Evolutionary conservation across 1,140 invertebrate genomes (phyloP).

Genomic region (Parapsyche elsis): DNA sequence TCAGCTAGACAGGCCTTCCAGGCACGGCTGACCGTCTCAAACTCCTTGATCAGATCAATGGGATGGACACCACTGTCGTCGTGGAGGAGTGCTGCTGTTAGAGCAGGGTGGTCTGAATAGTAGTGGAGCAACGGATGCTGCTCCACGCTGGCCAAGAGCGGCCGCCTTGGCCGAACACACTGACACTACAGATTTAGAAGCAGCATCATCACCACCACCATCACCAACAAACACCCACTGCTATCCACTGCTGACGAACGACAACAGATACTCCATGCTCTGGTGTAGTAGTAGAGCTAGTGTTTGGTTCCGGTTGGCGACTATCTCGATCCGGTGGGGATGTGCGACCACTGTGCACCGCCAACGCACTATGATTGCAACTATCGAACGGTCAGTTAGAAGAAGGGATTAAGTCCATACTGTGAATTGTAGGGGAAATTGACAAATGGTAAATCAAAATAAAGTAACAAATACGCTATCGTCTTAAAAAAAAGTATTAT

Average conservation of each 20-base stretch:
- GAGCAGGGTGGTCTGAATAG: slow-evolving; percentile 78
- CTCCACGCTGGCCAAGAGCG: slow-evolving; percentile 38
- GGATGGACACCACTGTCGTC: slow-evolving; percentile 76
- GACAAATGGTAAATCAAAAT: too few species aligned
- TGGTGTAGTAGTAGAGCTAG: slow-evolving; percentile 47
- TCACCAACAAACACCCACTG: slow-evolving; percentile 60
- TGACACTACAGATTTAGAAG: too few species aligned
- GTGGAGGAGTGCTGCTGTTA: slow-evolving; percentile 63
- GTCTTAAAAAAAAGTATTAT: too few species aligned
- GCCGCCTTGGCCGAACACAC: slow-evolving; percentile 32
- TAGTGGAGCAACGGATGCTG: slow-evolving; percentile 67
- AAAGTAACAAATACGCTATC: too few species aligned
- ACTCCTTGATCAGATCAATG: slow-evolving; percentile 86
- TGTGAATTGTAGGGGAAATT: too few species aligned
- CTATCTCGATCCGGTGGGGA: too few species aligned
- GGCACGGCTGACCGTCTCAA: slow-evolving; percentile 78
- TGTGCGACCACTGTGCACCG: too few species aligned
- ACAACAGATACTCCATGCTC: slow-evolving; percentile 49
- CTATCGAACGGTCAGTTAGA: too few species aligned
- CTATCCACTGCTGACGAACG: slow-evolving; percentile 63
- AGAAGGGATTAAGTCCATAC: too few species aligned
- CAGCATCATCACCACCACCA: too few species aligned
- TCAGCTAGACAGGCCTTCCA: slow-evolving; percentile 79
- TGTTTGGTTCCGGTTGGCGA: slow-evolving; percentile 49
- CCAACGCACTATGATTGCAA: too few species aligned